phyloP scores from a whole-genome alignment of 2,113 vertebrate species.

The Poicephalus meyeri region DNA sequence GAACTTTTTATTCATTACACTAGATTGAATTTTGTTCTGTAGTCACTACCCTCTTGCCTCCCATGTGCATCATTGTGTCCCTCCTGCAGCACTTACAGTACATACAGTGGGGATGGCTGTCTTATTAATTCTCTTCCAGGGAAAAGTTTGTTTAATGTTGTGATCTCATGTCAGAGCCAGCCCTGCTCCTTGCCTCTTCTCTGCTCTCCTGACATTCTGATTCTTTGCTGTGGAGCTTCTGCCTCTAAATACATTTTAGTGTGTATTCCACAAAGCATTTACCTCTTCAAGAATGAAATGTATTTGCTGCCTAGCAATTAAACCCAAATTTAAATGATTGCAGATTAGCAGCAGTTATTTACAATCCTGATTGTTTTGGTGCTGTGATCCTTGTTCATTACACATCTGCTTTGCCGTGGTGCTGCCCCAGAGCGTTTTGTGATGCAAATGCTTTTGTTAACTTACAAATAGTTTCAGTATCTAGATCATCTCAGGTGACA shows the following conservation, averaged over 20 bases:
- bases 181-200: conserved; percentile 1
- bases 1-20: conserved; percentile 78
- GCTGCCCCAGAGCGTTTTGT: conserved; percentile 53
- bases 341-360: conserved; percentile 67
- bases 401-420: conserved; percentile 64
- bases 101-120: conserved; percentile 25
- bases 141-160: conserved; percentile 47
- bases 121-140: conserved; percentile 6
- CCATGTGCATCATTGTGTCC: conserved; percentile 25
- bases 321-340: conserved; percentile 67
- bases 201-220: not conserved
- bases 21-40: conserved; percentile 61
- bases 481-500: conserved; percentile 74
- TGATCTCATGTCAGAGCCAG: not conserved
- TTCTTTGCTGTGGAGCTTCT: not conserved
- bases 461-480: conserved; percentile 68
- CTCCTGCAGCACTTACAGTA: conserved; percentile 54
- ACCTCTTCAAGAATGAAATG: conserved; percentile 44
- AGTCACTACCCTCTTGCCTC: conserved; percentile 21
- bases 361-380: conserved; percentile 69
- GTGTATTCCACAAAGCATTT: conserved; percentile 40
- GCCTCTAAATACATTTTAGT: conserved; percentile 6
- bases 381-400: conserved; percentile 66
- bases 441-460: conserved; percentile 71
- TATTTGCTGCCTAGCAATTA: conserved; percentile 70